These are phyloP conservation scores for Danio tinwini DNA, from an alignment of 2,797 vertebrate species.

Conservation along the genomic window DNA sequence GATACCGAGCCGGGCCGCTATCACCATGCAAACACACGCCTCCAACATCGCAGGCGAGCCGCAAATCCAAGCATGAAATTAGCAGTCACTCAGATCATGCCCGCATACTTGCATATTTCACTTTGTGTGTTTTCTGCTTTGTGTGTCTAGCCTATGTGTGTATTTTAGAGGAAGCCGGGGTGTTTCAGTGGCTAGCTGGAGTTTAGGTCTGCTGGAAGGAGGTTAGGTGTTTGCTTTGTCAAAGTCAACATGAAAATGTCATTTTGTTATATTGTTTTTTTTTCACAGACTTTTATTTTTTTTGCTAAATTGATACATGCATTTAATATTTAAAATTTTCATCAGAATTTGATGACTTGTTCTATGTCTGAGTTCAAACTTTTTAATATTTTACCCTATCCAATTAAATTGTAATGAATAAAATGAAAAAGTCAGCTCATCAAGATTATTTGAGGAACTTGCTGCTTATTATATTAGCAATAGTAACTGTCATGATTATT, in stretches of 20 bases:
- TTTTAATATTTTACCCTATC: neutral
- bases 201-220: neutral
- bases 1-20: conserved; percentile 60
- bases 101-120: conserved; percentile 58
- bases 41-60: conserved; percentile 46
- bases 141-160: conserved; percentile 23
- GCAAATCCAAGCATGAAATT: conserved; percentile 63
- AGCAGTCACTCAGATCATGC: conserved; percentile 57
- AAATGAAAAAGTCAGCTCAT: neutral
- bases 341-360: neutral
- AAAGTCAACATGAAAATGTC: neutral
- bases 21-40: conserved; percentile 60
- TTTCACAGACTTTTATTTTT: neutral
- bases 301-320: too few relatives aligned
- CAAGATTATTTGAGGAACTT: neutral
- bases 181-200: conserved; percentile 3
- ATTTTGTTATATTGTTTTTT: too few relatives aligned
- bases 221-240: neutral
- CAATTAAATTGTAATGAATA: neutral
- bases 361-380: too few relatives aligned
- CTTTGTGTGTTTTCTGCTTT: conserved; percentile 49
- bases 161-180: conserved; percentile 18
- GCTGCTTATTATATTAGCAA: neutral
- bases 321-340: neutral
- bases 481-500: too few relatives aligned